Base-by-base conservation (phyloP, 2,113 vertebrate species). In the Podiceps cristatus region DNA sequence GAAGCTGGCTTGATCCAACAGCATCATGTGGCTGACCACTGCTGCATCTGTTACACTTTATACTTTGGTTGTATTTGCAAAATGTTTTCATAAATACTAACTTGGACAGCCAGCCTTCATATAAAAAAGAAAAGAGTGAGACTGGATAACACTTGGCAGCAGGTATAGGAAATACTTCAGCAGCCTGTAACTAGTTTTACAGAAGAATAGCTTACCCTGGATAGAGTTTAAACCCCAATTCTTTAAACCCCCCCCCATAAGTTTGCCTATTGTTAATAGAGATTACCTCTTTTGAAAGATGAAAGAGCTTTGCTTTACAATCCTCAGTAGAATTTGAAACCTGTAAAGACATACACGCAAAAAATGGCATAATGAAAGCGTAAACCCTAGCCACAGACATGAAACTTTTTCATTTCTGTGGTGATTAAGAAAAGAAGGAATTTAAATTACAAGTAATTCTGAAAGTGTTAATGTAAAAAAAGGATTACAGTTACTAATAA, bases 281-380 rank as follows among this genome's bases (percentile, higher is more conserved):
- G 93, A 85, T 96, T 97, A 99, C 99, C 99, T 99, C 98, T 97
- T 98, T 99, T 97, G 99, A 99, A 97, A 99, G 97, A 98, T 98
- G 96, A 97, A 99, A 99, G 90, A 99, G 98, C 94, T 98, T 99
- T 96, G 99, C 98, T 86, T 98, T 98, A 97, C 99, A 99, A 80
- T 98, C 98, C 78, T 84, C 98, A 86, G 99, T 98, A 95, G 97
- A 98, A 98, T 99, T 99, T 93, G 99, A 99, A 95, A 98, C 96
- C 99, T 99, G 98, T 88, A 98, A 97, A 97, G 98, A 97, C 97
- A 94, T n/a, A 97, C 74, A 97, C 27, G 73, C 31, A 77, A 93
- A 96, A 94, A 88, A 94, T 18, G 28, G 33, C 67, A 85, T 66
- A 80, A 83, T 78, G 64, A 94, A 88, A 95, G 72, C 85, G 85